phyloP scores from a whole-genome alignment of 2,113 vertebrate species.

The Pygathrix nemaeus region DNA sequence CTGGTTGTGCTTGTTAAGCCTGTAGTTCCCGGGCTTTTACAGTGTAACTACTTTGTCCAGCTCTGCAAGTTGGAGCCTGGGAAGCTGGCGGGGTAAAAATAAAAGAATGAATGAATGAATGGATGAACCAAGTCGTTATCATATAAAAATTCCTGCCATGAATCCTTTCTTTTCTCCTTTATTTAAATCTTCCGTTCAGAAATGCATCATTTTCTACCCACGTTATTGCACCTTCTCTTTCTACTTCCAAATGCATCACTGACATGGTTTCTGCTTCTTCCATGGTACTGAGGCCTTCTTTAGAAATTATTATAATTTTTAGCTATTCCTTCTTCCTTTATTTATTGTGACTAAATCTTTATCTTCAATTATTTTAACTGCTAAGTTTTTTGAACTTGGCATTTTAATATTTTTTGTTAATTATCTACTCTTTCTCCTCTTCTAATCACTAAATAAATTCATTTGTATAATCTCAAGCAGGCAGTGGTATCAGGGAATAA shows the following conservation, averaged over 20 bases:
- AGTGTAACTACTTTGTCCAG: not conserved
- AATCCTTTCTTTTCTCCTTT: not conserved
- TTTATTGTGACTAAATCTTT: not conserved
- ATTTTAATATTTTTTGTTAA: not conserved
- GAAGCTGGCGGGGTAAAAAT: not conserved
- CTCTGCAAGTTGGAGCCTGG: not conserved
- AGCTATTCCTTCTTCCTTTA: not conserved
- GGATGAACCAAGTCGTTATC: not conserved
- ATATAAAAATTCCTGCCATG: not conserved
- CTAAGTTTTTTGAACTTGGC: not conserved
- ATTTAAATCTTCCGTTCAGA: not conserved
- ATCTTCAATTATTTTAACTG: not conserved
- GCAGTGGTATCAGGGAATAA: not conserved
- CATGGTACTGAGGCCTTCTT: not conserved
- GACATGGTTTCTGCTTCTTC: not conserved
- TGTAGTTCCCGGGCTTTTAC: not conserved
- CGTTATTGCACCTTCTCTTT: not conserved
- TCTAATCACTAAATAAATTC: not conserved
- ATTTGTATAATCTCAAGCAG: not conserved
- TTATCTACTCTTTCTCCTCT: not conserved
- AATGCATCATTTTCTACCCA: not conserved
- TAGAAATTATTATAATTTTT: not conserved
- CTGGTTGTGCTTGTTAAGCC: too few relatives aligned
- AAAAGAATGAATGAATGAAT: not conserved
- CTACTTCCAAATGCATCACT: not conserved